phyloP scores from a whole-genome alignment of 2,113 vertebrate species.

The Nibea albiflora region DNA sequence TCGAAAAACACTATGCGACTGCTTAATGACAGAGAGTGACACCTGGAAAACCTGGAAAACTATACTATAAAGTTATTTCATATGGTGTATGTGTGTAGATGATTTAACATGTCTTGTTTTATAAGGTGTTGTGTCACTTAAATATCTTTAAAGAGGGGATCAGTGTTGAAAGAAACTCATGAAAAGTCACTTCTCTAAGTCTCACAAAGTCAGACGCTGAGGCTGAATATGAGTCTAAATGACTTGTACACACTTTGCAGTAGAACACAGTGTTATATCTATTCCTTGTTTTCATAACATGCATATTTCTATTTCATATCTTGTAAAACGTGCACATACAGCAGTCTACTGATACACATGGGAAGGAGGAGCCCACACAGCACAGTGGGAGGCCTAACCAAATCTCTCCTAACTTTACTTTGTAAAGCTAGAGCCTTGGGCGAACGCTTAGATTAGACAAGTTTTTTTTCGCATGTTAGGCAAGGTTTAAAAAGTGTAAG shows the following conservation, averaged over 20 bases:
- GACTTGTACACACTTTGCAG: not conserved
- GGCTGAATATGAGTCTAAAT: not conserved
- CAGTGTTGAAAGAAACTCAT: not conserved
- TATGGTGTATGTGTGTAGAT: not conserved
- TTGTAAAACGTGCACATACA: not conserved
- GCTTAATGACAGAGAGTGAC: not conserved
- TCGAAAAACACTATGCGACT: constrained; percentile 7
- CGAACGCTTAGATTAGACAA: constrained; percentile 7
- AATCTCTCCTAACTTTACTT: constrained; percentile 43
- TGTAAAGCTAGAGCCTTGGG: constrained; percentile 27
- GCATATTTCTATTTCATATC: constrained; percentile 29
- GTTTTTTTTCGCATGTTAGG: not conserved
- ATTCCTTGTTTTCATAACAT: not conserved
- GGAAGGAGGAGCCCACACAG: constrained; percentile 2
- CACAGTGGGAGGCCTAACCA: constrained; percentile 19
- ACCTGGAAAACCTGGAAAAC: not conserved
- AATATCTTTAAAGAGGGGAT: not conserved
- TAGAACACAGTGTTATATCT: not conserved
- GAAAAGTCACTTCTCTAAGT: not conserved
- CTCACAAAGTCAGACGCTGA: not conserved
- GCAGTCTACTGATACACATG: not conserved
- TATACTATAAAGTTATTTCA: not conserved
- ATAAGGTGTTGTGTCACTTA: too few species aligned
- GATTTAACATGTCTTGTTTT: not conserved
- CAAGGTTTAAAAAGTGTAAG: constrained; percentile 22